These are phyloP conservation scores for Zygothrica quintamaculata DNA, from an alignment of 2,888 invertebrate genomes.

Conservation along the genomic window DNA sequence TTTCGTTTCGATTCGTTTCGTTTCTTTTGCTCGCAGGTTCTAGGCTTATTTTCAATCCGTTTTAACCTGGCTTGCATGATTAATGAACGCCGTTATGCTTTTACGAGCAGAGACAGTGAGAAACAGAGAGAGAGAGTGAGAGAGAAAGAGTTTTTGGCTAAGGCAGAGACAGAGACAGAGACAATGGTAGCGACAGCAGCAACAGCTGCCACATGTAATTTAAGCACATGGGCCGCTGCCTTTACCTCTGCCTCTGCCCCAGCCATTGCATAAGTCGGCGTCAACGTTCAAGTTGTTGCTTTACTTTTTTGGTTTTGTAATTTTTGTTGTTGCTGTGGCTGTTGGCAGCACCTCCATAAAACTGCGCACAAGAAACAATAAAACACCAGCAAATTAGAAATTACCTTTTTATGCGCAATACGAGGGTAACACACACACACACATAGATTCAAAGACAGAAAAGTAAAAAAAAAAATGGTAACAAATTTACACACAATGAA, in stretches of 20 bases:
- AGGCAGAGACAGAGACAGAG: too few species aligned
- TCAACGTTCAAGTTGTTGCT: slow-evolving; percentile 13
- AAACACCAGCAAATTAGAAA: slow-evolving; percentile 79
- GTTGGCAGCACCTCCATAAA: slow-evolving; percentile 55
- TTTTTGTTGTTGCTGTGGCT: slow-evolving; percentile 12
- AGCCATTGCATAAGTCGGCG: slow-evolving; percentile 52
- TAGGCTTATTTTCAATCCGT: slow-evolving; percentile 51
- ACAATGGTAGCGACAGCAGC: too few species aligned
- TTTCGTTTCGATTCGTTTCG: background rate
- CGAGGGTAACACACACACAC: slow-evolving; percentile 36
- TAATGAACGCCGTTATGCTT: slow-evolving; percentile 80
- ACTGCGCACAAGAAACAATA: slow-evolving; percentile 72
- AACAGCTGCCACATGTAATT: slow-evolving; percentile 67
- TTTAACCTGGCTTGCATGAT: slow-evolving; percentile 68
- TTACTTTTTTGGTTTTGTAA: slow-evolving; percentile 7
- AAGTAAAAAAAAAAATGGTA: slow-evolving; percentile 59
- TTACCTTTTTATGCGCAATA: slow-evolving; percentile 74
- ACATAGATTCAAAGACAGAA: slow-evolving; percentile 8
- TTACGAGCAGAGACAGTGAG: slow-evolving; percentile 66
- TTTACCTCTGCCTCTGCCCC: slow-evolving; percentile 50
- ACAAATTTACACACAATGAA: slow-evolving; percentile 77
- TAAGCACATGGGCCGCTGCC: slow-evolving; percentile 70
- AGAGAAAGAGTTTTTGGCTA: too few species aligned
- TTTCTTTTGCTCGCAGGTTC: slow-evolving; percentile 27
- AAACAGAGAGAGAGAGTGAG: too few species aligned